phyloP scores from a whole-genome alignment of 2,113 vertebrate genomes.

The Antechinus flavipes region DNA sequence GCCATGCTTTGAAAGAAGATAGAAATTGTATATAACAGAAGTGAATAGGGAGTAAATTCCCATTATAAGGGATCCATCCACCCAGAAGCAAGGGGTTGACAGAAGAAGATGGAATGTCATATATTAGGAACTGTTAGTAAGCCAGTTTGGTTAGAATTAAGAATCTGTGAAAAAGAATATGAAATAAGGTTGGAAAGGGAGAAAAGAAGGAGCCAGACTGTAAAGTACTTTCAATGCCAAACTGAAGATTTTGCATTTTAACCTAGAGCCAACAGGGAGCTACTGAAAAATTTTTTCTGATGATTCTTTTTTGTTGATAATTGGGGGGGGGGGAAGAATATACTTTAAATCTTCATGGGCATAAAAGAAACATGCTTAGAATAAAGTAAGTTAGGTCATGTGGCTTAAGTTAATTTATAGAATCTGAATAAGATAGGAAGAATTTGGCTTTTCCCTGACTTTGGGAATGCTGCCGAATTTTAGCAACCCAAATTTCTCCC shows the following conservation, averaged over 20 bases:
- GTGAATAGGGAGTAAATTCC: not conserved
- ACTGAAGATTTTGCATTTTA: not conserved
- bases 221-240: not conserved
- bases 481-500: constrained; percentile 40
- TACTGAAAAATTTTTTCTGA: constrained; percentile 25
- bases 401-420: constrained; percentile 28
- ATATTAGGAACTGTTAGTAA: not conserved
- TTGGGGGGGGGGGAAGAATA: not conserved
- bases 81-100: not conserved
- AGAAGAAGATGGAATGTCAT: not conserved
- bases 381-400: constrained; percentile 9
- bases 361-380: constrained; percentile 22
- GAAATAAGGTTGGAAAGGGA: not conserved
- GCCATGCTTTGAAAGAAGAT: not conserved
- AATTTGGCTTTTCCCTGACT: constrained; percentile 5
- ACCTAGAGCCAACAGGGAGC: not conserved
- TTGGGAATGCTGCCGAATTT: not conserved
- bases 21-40: not conserved
- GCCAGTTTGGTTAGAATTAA: not conserved
- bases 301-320: constrained; percentile 1
- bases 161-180: not conserved
- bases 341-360: constrained; percentile 3
- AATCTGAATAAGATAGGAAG: constrained; percentile 21
- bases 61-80: not conserved
- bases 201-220: not conserved